Conservation (phyloP, 1,140 invertebrate genomes). For the Bombus soroeensis region DNA sequence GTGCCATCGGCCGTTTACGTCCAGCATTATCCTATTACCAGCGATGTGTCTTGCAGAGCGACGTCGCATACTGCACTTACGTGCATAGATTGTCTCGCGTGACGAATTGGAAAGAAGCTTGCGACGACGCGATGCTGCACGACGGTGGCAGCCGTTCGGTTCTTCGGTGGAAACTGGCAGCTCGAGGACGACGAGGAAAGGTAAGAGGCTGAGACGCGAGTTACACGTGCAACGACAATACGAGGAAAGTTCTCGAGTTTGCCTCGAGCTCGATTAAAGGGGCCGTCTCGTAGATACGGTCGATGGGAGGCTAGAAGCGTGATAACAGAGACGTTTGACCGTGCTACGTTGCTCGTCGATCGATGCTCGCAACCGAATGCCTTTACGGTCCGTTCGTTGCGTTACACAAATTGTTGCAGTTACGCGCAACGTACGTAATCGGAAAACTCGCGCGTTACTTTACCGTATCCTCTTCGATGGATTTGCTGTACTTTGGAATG, state of each 20-base stretch:
- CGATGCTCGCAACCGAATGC: slow-evolving; percentile 16
- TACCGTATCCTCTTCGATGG: background rate
- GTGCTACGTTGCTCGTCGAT: background rate
- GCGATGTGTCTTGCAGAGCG: background rate
- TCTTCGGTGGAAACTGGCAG: background rate
- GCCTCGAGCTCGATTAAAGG: slow-evolving; percentile 45
- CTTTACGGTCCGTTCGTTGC: slow-evolving; percentile 5
- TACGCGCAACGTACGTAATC: background rate
- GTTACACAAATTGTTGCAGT: slow-evolving; percentile 23
- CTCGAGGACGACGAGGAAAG: background rate
- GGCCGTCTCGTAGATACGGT: background rate
- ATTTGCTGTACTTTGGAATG: background rate
- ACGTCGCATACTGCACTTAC: background rate
- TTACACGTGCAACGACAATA: slow-evolving; percentile 26
- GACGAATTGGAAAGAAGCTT: background rate
- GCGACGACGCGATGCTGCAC: no score
- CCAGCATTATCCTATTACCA: slow-evolving; percentile 25
- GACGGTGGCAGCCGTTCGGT: no score
- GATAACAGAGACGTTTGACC: slow-evolving; percentile 56
- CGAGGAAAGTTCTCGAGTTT: slow-evolving; percentile 42
- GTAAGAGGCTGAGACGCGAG: background rate
- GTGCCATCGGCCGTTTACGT: slow-evolving; percentile 48
- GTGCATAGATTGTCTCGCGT: background rate
- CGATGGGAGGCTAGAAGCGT: slow-evolving; percentile 13
- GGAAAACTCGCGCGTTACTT: background rate